Percentiles rank a stretch among this genome's conserved stretches.
phyloP scores from a whole-genome alignment of 2,888 invertebrate genomes.

The Pyralis farinalis region DNA sequence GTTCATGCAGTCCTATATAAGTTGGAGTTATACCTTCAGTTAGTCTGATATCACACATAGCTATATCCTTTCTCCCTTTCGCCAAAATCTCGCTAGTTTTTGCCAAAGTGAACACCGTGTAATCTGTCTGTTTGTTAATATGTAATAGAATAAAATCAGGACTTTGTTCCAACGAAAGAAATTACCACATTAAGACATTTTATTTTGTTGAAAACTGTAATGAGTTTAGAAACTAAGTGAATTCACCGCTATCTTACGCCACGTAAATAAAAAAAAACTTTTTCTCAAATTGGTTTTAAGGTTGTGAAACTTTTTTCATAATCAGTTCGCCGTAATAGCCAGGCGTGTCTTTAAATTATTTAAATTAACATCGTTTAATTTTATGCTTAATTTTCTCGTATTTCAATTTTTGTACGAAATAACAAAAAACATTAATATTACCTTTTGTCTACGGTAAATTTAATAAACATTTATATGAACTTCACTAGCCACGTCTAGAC shows the following conservation, averaged over 20 bases:
- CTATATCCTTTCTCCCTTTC: too few relatives aligned
- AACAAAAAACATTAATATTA: too few relatives aligned
- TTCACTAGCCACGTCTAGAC: not conserved
- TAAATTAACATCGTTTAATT: conserved; percentile 40
- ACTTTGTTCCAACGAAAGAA: too few relatives aligned
- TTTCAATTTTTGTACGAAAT: not conserved
- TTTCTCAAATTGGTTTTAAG: conserved; percentile 56
- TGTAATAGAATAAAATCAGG: too few relatives aligned
- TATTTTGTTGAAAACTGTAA: conserved; percentile 14
- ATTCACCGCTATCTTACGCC: conserved; percentile 35
- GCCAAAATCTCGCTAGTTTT: too few relatives aligned
- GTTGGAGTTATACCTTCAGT: too few relatives aligned
- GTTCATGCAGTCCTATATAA: too few relatives aligned
- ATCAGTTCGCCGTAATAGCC: conserved; percentile 47
- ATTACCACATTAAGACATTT: too few relatives aligned
- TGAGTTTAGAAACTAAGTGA: conserved; percentile 29
- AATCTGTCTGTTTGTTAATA: too few relatives aligned
- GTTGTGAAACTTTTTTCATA: conserved; percentile 59
- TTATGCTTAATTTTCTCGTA: conserved; percentile 11
- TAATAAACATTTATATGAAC: not conserved
- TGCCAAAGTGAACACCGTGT: too few relatives aligned
- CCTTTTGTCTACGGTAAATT: too few relatives aligned
- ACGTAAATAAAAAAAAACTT: conserved; percentile 53
- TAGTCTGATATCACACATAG: too few relatives aligned
- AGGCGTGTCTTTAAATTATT: conserved; percentile 43